Evolutionary conservation across 2,888 invertebrate species (phyloP).

Genomic region (Blastobasis adustella): DNA sequence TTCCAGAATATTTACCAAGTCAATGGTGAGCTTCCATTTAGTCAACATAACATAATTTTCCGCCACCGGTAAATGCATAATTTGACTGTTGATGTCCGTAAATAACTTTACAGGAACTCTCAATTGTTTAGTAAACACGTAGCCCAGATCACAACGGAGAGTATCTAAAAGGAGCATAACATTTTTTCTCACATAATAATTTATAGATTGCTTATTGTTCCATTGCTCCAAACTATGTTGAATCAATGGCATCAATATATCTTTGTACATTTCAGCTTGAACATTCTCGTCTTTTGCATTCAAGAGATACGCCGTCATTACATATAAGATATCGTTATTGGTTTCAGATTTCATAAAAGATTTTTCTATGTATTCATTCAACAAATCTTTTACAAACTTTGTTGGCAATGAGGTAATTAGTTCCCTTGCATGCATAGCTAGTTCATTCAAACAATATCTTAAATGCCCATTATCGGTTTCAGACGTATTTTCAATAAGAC

Average conservation of each 20-base stretch:
- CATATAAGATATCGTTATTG: constrained; percentile 17
- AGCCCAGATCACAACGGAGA: constrained; percentile 26
- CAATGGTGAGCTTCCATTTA: constrained; percentile 32
- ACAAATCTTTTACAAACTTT: constrained; percentile 31
- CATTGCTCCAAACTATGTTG: constrained; percentile 25
- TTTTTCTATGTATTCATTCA: constrained; percentile 31
- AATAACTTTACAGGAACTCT: constrained; percentile 31
- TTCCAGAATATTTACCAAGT: constrained; percentile 26
- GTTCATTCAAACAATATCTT: constrained; percentile 13
- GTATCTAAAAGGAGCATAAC: constrained; percentile 23
- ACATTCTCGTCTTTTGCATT: constrained; percentile 27
- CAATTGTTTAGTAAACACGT: constrained; percentile 20
- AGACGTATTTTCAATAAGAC: constrained; percentile 13
- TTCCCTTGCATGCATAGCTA: constrained; percentile 26
- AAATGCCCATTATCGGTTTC: constrained; percentile 21
- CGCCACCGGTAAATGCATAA: constrained; percentile 25
- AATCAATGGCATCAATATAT: constrained; percentile 33
- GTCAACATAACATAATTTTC: constrained; percentile 42
- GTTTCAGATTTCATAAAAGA: constrained; percentile 21
- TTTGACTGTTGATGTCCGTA: constrained; percentile 21
- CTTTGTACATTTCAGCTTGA: constrained; percentile 34
- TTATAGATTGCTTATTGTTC: constrained; percentile 21
- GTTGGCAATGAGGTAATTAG: constrained; percentile 34
- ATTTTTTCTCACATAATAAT: constrained; percentile 19
- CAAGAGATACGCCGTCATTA: constrained; percentile 37